Conservation (phyloP, 1,140 invertebrate genomes). For the Eupeodes corollae region DNA sequence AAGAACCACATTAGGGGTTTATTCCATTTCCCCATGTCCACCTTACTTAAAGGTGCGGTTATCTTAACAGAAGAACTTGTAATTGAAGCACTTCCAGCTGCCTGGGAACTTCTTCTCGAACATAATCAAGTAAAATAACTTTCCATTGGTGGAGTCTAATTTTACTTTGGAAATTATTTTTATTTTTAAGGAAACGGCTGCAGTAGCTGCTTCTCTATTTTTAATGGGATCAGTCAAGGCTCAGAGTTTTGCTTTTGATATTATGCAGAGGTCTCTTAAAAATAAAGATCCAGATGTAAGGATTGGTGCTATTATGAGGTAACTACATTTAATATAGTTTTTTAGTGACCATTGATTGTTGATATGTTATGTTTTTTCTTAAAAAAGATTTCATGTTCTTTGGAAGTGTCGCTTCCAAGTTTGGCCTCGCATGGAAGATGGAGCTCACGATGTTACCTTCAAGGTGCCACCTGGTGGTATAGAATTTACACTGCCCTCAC, state of each 20-base stretch:
- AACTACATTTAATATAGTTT: background rate
- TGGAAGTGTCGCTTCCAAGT: slow-evolving; percentile 98
- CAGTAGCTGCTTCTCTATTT: slow-evolving; percentile 77
- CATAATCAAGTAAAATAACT: slow-evolving; percentile 41
- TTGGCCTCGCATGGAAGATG: slow-evolving; percentile 98
- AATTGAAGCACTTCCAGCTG: slow-evolving; percentile 73
- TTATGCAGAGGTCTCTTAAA: slow-evolving; percentile 78
- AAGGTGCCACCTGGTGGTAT: slow-evolving; percentile 97
- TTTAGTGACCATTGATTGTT: background rate
- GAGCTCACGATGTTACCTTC: slow-evolving; percentile 76
- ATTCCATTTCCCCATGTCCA: slow-evolving; percentile 82
- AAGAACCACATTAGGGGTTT: slow-evolving; percentile 70
- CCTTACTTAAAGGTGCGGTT: slow-evolving; percentile 83
- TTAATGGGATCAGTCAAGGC: slow-evolving; percentile 84
- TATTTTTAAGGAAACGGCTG: slow-evolving; percentile 52
- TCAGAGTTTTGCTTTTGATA: slow-evolving; percentile 71
- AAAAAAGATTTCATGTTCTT: slow-evolving; percentile 81
- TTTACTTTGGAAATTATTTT: background rate
- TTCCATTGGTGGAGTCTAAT: background rate
- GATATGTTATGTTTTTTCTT: no score
- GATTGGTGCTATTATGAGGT: slow-evolving; percentile 41
- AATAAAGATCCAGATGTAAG: slow-evolving; percentile 70
- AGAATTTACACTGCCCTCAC: slow-evolving; percentile 96
- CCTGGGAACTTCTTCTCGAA: slow-evolving; percentile 89
- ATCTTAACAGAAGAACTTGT: slow-evolving; percentile 81